phyloP scores from a whole-genome alignment of 1,140 invertebrate species.

The Trichoplusia ni region DNA sequence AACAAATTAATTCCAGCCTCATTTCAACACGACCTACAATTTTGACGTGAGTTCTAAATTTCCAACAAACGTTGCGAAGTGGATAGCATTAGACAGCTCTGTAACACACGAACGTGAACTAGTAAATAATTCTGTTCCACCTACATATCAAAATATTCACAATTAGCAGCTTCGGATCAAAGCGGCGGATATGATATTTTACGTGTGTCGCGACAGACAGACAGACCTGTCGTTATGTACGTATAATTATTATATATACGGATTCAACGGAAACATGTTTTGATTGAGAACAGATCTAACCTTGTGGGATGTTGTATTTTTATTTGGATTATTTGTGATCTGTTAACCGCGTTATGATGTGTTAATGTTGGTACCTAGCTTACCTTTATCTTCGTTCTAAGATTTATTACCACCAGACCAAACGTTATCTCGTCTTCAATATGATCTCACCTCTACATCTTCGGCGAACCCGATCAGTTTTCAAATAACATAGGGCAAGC shows the following conservation, averaged over 20 bases:
- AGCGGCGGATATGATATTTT: conserved; percentile 53
- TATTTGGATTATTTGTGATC: too few species aligned
- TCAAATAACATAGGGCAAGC: neutral
- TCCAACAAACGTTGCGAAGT: neutral
- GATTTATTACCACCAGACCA: too few species aligned
- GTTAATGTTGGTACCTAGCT: too few species aligned
- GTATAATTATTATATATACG: conserved; percentile 28
- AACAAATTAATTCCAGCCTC: too few species aligned
- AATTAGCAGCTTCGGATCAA: conserved; percentile 38
- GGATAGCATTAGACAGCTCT: conserved; percentile 6
- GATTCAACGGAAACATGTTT: conserved; percentile 30
- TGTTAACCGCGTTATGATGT: too few species aligned
- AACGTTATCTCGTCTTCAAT: too few species aligned
- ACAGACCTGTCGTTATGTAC: conserved; percentile 2
- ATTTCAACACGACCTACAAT: too few species aligned
- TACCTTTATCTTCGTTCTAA: too few species aligned
- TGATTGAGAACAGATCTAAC: conserved; percentile 15
- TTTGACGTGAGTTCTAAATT: too few species aligned
- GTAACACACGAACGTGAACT: neutral
- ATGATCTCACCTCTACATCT: too few species aligned
- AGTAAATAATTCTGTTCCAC: conserved; percentile 9
- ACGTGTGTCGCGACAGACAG: conserved; percentile 25
- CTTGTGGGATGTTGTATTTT: conserved; percentile 17
- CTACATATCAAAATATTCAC: conserved; percentile 14
- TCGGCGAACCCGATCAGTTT: neutral